Conservation (phyloP, 2,113 vertebrate genomes). For the Microtus oregoni region DNA sequence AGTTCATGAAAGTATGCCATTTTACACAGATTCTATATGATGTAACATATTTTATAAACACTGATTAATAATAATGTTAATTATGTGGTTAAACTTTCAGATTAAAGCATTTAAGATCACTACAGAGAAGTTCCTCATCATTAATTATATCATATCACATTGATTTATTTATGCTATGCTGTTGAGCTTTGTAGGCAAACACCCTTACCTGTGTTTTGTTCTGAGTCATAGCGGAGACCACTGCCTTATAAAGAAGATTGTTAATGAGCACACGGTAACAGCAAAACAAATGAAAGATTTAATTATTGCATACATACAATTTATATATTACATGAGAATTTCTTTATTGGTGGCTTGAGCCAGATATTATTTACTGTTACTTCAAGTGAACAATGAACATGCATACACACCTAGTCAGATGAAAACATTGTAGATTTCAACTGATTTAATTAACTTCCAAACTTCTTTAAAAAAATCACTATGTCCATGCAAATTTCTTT, state of each 20-base stretch:
- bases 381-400: neutral
- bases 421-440: neutral
- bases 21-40: neutral
- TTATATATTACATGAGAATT: neutral
- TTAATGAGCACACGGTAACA: neutral
- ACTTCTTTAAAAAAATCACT: neutral
- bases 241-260: neutral
- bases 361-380: neutral
- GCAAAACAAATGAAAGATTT: neutral
- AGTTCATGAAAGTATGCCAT: neutral
- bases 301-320: neutral
- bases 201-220: neutral
- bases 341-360: neutral
- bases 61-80: constrained; percentile 68
- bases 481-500: neutral
- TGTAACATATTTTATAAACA: constrained; percentile 4
- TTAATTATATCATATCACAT: neutral
- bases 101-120: constrained; percentile 62
- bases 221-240: constrained; percentile 2
- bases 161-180: neutral
- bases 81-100: constrained; percentile 53
- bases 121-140: constrained; percentile 26
- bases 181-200: neutral
- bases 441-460: neutral
- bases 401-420: neutral